A percentile compares a stretch with the other conserved stretches of the same genome.
Evolutionary conservation across 2,888 invertebrate species (phyloP).

Genomic region (Cyclophora punctaria): DNA sequence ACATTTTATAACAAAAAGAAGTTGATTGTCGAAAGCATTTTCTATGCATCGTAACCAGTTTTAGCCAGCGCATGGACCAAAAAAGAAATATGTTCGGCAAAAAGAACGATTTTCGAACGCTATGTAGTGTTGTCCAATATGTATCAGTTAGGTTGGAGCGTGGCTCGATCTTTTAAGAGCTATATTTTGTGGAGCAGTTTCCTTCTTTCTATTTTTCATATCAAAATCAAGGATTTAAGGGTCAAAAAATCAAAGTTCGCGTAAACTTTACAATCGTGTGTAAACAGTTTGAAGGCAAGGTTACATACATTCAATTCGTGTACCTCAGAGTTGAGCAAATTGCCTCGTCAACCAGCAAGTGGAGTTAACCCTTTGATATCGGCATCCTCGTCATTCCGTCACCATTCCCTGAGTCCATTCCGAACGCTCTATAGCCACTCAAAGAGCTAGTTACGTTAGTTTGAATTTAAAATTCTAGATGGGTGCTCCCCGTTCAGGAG

Average conservation of each 20-base stretch:
- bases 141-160: no score
- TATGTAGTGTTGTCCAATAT: no score
- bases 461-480: conserved; percentile 33
- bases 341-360: conserved; percentile 46
- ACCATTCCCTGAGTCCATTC: conserved; percentile 32
- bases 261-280: conserved; percentile 16
- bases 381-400: conserved; percentile 42
- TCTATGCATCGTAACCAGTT: no score
- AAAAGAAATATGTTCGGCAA: no score
- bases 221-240: no score
- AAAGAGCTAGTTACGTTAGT: conserved; percentile 21
- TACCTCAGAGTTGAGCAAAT: conserved; percentile 58
- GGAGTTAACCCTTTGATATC: conserved; percentile 53
- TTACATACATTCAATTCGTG: conserved; percentile 66
- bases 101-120: no score
- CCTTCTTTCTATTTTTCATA: no score
- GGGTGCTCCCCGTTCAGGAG: conserved; percentile 21
- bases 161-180: no score
- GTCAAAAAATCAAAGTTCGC: neutral
- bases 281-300: conserved; percentile 35
- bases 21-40: no score
- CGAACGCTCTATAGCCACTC: conserved; percentile 29
- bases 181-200: no score
- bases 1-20: no score
- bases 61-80: no score